A percentile compares a stretch with the other conserved stretches of the same genome.
Conservation (phyloP, 2,888 invertebrate genomes). For the Lottia scabra region DNA sequence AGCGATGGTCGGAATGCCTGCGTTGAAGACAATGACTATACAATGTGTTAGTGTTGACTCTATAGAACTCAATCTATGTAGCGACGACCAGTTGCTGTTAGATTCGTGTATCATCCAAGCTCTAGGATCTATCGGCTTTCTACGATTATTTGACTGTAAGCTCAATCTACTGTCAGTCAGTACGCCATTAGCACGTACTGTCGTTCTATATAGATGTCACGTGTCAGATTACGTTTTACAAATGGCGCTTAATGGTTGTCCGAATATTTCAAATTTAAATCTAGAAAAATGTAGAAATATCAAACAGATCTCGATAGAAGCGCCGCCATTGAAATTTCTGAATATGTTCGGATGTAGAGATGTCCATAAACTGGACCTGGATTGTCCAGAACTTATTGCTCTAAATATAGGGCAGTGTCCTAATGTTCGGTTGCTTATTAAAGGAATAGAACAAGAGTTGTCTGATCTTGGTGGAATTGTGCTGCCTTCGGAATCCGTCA, state of each 20-base stretch:
- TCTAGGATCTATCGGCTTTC: slow-evolving; percentile 49
- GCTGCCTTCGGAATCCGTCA: slow-evolving; percentile 37
- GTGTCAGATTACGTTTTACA: slow-evolving; percentile 54
- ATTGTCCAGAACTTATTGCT: slow-evolving; percentile 50
- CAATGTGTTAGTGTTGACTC: slow-evolving; percentile 55
- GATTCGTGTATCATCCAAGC: slow-evolving; percentile 56
- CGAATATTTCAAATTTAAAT: slow-evolving; percentile 53
- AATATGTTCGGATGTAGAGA: slow-evolving; percentile 54
- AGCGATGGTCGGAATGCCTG: slow-evolving; percentile 50
- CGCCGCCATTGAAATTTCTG: slow-evolving; percentile 47
- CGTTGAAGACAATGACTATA: slow-evolving; percentile 50
- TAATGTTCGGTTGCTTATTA: slow-evolving; percentile 43
- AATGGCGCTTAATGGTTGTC: slow-evolving; percentile 55
- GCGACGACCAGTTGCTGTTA: slow-evolving; percentile 52
- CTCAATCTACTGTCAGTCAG: slow-evolving; percentile 50
- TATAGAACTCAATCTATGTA: slow-evolving; percentile 54
- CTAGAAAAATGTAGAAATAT: slow-evolving; percentile 51
- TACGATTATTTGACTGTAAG: slow-evolving; percentile 55
- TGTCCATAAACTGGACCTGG: slow-evolving; percentile 42
- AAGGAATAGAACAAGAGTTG: slow-evolving; percentile 44
- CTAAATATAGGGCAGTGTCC: slow-evolving; percentile 55
- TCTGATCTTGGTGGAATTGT: slow-evolving; percentile 37
- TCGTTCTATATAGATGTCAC: slow-evolving; percentile 53
- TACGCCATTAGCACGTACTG: slow-evolving; percentile 48
- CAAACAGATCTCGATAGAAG: slow-evolving; percentile 38